A percentile compares a stretch with the other conserved stretches of the same genome.
Evolutionary conservation across 2,888 invertebrate species (phyloP).

Genomic region (Biston betularia): DNA sequence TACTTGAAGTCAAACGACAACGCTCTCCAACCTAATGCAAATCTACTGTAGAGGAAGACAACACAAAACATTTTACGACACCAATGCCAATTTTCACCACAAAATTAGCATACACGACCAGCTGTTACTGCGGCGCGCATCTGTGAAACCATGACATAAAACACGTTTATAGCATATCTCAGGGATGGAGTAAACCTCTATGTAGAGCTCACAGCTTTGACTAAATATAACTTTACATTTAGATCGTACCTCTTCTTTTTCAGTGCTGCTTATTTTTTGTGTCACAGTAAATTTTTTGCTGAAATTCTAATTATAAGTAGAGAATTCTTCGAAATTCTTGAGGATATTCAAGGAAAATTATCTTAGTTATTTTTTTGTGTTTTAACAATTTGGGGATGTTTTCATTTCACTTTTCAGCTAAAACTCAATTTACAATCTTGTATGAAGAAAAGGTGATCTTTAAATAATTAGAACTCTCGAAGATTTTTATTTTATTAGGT

Average conservation of each 20-base stretch:
- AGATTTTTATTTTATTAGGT: no score
- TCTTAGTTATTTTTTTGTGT: no score
- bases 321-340: no score
- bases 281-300: no score
- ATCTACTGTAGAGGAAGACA: conserved; percentile 10
- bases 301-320: no score
- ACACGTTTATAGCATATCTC: conserved; percentile 41
- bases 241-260: not conserved
- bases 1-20: not conserved
- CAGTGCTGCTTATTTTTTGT: not conserved
- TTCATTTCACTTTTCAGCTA: no score
- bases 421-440: no score
- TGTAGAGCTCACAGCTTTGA: conserved; percentile 12
- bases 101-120: conserved; percentile 32
- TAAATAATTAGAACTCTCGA: no score
- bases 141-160: conserved; percentile 50
- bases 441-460: no score
- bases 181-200: conserved; percentile 26
- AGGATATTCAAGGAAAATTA: no score
- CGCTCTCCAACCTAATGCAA: conserved; percentile 14
- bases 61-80: conserved; percentile 31
- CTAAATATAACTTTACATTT: not conserved
- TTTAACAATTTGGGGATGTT: no score
- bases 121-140: conserved; percentile 23
- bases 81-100: conserved; percentile 27